Conservation (phyloP, 2,888 invertebrate species). For the Quadroppia sp. region DNA sequence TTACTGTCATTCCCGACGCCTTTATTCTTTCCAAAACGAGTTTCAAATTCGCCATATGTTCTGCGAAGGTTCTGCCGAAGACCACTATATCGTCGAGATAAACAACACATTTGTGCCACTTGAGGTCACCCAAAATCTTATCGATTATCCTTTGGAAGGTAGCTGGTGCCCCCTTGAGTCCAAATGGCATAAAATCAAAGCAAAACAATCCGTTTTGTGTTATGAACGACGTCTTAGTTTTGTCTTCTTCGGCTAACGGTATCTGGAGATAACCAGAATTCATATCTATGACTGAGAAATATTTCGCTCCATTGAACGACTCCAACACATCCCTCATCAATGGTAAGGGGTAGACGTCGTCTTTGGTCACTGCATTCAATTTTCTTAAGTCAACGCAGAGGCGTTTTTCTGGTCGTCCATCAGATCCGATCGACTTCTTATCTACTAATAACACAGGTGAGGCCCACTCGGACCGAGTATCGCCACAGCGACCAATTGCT, state of each 20-base stretch:
- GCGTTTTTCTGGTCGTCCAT: neutral
- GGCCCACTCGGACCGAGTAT: too few relatives aligned
- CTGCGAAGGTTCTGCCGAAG: neutral
- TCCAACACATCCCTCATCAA: neutral
- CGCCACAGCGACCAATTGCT: too few relatives aligned
- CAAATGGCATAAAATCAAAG: neutral
- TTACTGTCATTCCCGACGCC: neutral
- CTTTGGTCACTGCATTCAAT: neutral
- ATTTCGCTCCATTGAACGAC: neutral
- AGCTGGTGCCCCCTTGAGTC: neutral
- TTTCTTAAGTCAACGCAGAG: neutral
- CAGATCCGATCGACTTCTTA: neutral
- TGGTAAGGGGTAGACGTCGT: neutral
- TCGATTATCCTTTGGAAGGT: neutral
- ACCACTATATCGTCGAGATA: neutral
- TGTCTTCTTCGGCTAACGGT: neutral
- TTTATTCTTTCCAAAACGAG: neutral
- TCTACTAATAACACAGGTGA: constrained; percentile 25
- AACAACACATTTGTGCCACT: neutral
- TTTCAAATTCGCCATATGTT: neutral
- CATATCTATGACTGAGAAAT: neutral
- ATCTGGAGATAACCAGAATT: neutral
- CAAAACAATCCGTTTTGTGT: neutral
- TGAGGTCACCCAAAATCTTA: neutral
- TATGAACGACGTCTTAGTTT: neutral